phyloP scores from a whole-genome alignment of 2,113 vertebrate genomes.

The Scortum barcoo region DNA sequence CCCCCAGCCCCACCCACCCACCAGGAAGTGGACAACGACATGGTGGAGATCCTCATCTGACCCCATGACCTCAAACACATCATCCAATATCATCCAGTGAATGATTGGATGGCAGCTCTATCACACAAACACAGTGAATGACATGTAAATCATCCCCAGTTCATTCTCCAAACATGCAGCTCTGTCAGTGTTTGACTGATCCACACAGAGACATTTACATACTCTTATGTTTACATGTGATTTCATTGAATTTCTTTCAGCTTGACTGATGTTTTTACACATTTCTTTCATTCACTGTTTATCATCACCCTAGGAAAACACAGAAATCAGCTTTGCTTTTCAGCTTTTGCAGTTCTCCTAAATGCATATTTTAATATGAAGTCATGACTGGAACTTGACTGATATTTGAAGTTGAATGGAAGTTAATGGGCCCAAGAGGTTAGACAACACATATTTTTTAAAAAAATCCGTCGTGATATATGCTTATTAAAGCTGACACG shows the following conservation, averaged over 20 bases:
- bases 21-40: slow-evolving; percentile 84
- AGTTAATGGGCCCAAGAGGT: not conserved
- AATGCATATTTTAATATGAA: slow-evolving; percentile 7
- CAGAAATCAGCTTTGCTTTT: slow-evolving; percentile 1
- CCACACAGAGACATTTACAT: slow-evolving; percentile 13
- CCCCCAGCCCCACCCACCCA: slow-evolving; percentile 47
- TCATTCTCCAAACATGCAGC: not conserved
- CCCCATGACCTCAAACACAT: not conserved
- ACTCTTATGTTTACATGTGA: slow-evolving; percentile 11
- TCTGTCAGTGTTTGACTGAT: not conserved
- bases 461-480: not conserved
- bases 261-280: not conserved
- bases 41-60: slow-evolving; percentile 89
- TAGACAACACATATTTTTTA: not conserved
- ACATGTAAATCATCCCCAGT: not conserved
- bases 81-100: not conserved
- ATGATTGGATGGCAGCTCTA: not conserved
- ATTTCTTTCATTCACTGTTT: not conserved
- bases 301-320: not conserved
- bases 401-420: not conserved
- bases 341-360: not conserved
- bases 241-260: not conserved
- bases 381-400: slow-evolving; percentile 6
- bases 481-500: not conserved
- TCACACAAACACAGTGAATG: not conserved